Evolutionary conservation across 2,888 invertebrate species (phyloP), one percentile per base, ranked within the genome.

Genomic region (Synergus umbraculus): DNA sequence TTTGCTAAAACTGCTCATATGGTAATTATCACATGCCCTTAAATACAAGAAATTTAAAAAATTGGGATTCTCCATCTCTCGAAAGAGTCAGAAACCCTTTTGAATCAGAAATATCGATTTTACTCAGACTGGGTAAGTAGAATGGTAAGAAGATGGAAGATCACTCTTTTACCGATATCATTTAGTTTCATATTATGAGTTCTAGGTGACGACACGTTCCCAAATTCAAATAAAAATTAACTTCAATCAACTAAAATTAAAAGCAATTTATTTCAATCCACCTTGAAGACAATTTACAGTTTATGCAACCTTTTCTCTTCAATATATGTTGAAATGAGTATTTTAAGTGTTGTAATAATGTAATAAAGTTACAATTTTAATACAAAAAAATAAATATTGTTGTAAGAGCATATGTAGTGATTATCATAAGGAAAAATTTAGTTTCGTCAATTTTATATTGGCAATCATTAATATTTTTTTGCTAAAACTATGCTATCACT

Each of bases 231-330:
- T 69, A 29, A 29, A 15, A 66, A 43, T 66, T 66, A 29, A 60
- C 76, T 83, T 82, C 86, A 86, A 90, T 89, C 85, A 85, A 83
- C 83, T 81, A 78, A 84, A 89, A 89, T 89, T 89, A 86, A 84
- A 86, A 84, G 37, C 89, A 89, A 91, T 90, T 90, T 86, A 82
- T 82, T 83, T 81, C 87, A 89, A 89, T 90, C 86, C 86, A 80
- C 78, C 81, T 3, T 64, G 2, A n/a, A 54, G 9, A n/a, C 54
- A n/a, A 9, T 54, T 54, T 54, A 54, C n/a, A 54, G 49, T n/a
- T 54, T 54, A 18, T 54, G n/a, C 9, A n/a, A n/a, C n/a, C 54
- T 54, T 54, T 8, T n/a, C 15, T 18, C 54, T 54, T 54, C 0
- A 15, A n/a, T 54, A n/a, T 8, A 54, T 54, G n/a, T 9, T n/a